Evolutionary conservation across 2,888 invertebrate species (phyloP), one percentile per base, ranked within the genome.

Genomic region (Drosophila kanekoi): DNA sequence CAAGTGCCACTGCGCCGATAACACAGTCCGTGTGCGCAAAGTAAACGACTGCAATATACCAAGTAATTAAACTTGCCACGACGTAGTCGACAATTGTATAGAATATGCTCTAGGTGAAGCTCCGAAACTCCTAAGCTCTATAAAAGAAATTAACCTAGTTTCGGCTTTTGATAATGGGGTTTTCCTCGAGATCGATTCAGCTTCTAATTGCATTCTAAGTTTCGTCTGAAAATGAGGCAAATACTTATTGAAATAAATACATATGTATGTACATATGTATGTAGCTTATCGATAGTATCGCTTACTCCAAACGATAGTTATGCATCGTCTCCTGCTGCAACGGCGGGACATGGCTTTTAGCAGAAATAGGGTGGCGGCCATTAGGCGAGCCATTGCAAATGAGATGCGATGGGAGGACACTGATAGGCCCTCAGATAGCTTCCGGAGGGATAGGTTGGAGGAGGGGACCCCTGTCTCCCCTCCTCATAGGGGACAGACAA

Each of bases 1-100:
- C 69, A 63, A 63, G 48, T 61, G 60, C 28, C 32, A 47, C 23
- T 33, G 44, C 60, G 48, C 53, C 59, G 62, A 52, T 72, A 72
- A 63, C 40, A 56, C 23, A 40, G 6, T 14, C 13, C 18, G 5
- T n/a, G 10, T 16, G 40, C 5, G 5, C 3, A n/a, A 10, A 28
- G 9, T 16, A n/a, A 10, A 10, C 38, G 59, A 45, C 59, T 52
- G 2, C 1, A 11, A 37, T 6, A 70, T 59, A 63, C 53, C 43
- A 43, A 35, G 49, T 14, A 38, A 61, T 11, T 10, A 9, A 14
- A 41, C 41, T 6, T 18, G 16, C 5, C 28, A 28, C 28, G 28
- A 28, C 28, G 8, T 8, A 2, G 8, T 28, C 8, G 28, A 8
- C 28, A 28, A 2, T 8, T 28, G 2, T 8, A 28, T 28, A 2